Evolutionary conservation across 1,140 invertebrate species (phyloP), one percentile per base, ranked within the genome.

Genomic region (Ooceraea biroi): DNA sequence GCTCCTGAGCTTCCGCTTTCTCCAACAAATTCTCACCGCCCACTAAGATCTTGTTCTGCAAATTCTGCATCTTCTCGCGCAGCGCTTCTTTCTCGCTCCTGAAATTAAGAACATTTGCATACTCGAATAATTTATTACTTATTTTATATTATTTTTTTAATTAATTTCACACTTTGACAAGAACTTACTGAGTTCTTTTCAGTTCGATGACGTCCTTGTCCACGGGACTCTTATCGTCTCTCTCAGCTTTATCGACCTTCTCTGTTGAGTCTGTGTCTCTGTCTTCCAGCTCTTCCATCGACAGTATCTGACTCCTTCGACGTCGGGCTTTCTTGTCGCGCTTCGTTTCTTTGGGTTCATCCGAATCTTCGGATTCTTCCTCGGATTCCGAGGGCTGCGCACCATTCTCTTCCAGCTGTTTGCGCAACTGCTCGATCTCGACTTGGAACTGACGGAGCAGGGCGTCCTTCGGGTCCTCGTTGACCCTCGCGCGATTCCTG

Each of bases 11-110:
- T 94, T 99, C 98, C 0, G 98, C 99, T 92, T 99, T 99, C 93
- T 99, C 99, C 76, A 99, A 95, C 10, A 99, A 95, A 95, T 99
- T 99, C 94, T 99, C 99, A 8, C 99, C 99, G 0, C 99, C 99
- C 10, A 99, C 97, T 25, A 99, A 96, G 69, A 99, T 99, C 93
- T 99, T 98, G 77, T 98, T 98, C 93, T 99, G 98, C 63, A 99
- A 96, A 25, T 97, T 97, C 85, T 97, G 96, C 73, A 99, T 96
- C 92, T 99, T 99, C 82, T 98, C 96, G 82, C 97, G 96, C 7
- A 99, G 93, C 88, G 96, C 96, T 90, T 95, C 97, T 94, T 96
- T 97, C 93, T 96, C 97, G 93, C 94, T 96, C 95, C 95, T 97
- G 93, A 57, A 74, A 84, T 85, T 50, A 71, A 46, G 3, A 19